Evolutionary conservation across 2,888 invertebrate species (phyloP).

Genomic region (Rosalia funebris): DNA sequence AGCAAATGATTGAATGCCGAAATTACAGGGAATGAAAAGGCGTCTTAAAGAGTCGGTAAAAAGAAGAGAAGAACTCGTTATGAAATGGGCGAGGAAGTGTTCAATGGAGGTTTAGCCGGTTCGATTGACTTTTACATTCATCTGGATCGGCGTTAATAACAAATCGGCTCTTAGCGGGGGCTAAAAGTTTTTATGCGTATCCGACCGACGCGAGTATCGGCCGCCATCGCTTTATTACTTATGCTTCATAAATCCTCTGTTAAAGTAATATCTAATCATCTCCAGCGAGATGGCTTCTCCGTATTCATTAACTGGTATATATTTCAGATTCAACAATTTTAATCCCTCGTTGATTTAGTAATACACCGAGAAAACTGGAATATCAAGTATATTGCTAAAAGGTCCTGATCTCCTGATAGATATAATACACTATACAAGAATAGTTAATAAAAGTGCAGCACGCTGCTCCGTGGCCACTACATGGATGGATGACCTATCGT

Average conservation of each 20-base stretch:
- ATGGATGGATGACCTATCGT: no score
- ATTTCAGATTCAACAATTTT: no score
- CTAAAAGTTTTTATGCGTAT: slow-evolving; percentile 34
- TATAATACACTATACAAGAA: no score
- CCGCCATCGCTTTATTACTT: slow-evolving; percentile 35
- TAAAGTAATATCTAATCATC: neutral
- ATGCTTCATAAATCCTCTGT: slow-evolving; percentile 33
- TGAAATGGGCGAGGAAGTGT: slow-evolving; percentile 37
- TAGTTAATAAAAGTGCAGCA: no score
- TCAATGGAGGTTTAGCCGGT: slow-evolving; percentile 42
- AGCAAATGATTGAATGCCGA: slow-evolving; percentile 40
- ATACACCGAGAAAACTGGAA: no score
- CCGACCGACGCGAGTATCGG: slow-evolving; percentile 26
- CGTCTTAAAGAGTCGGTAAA: slow-evolving; percentile 32
- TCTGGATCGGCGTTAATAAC: slow-evolving; percentile 46
- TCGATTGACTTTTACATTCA: slow-evolving; percentile 47
- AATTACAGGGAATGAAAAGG: slow-evolving; percentile 32
- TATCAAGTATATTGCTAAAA: no score
- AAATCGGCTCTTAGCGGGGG: slow-evolving; percentile 34
- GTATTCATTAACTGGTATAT: no score
- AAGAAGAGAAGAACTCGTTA: slow-evolving; percentile 38
- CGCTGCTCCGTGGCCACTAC: no score
- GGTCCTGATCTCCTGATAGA: no score
- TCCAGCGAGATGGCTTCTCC: neutral
- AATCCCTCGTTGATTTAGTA: no score